phyloP scores from a whole-genome alignment of 2,888 invertebrate genomes.

The Frankliniella fusca region DNA sequence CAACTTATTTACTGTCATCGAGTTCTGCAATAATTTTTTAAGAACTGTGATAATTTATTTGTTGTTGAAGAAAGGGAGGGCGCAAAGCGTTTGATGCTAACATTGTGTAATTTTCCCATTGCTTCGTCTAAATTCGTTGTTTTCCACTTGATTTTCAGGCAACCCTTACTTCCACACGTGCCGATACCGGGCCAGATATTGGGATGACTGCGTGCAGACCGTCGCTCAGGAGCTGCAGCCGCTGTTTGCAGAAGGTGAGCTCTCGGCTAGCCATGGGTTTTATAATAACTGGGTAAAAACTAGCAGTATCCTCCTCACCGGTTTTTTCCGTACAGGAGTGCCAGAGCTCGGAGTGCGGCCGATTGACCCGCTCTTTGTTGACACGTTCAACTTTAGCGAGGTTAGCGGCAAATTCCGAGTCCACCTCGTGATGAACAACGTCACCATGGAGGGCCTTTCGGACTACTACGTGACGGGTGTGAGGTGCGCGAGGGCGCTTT shows the following conservation, averaged over 20 bases:
- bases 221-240: not conserved
- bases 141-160: not conserved
- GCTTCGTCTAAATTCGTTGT: not conserved
- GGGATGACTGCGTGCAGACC: not conserved
- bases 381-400: not conserved
- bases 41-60: not conserved
- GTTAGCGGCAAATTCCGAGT: slow-evolving; percentile 14
- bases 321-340: not conserved
- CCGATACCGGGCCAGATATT: not conserved
- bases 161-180: slow-evolving; percentile 4
- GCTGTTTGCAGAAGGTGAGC: not conserved
- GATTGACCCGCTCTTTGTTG: not conserved
- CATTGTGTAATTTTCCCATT: too few species aligned
- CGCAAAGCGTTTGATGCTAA: not conserved
- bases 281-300: not conserved
- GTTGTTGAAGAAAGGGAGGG: not conserved
- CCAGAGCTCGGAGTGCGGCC: slow-evolving; percentile 10
- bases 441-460: not conserved
- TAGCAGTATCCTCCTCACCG: not conserved
- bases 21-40: not conserved
- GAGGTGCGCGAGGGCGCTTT: not conserved
- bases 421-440: slow-evolving; percentile 5
- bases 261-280: not conserved
- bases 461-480: not conserved
- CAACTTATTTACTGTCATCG: not conserved